Percentiles rank a stretch among this genome's conserved stretches.
These are phyloP conservation scores for Porites lutea DNA, from an alignment of 64 coral and sea anemone species.

Conservation along the genomic window DNA sequence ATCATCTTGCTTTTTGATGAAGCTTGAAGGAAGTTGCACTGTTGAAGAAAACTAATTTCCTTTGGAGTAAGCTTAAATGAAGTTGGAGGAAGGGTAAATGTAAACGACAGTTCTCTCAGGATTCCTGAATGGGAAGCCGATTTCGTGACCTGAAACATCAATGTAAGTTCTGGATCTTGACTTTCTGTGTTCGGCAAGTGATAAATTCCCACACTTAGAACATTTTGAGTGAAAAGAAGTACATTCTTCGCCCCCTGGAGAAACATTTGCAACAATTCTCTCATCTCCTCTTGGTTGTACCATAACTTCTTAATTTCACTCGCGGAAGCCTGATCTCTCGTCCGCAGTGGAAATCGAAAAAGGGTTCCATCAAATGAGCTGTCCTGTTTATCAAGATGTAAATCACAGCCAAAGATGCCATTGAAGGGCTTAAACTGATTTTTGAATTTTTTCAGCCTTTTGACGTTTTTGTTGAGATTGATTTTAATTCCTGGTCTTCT, in stretches of 20 bases:
- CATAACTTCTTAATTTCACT: conserved; percentile 77
- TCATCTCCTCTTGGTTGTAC: conserved; percentile 64
- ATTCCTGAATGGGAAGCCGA: background rate
- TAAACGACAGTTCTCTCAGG: conserved; percentile 30
- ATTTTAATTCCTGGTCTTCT: conserved; percentile 83
- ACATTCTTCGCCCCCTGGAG: conserved; percentile 51
- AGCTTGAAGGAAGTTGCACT: conserved; percentile 78
- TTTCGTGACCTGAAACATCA: conserved; percentile 71
- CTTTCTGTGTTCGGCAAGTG: conserved; percentile 25
- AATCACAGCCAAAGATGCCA: conserved; percentile 81
- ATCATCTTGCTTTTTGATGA: background rate
- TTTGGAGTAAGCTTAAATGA: background rate
- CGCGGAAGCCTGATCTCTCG: conserved; percentile 61
- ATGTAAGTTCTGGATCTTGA: conserved; percentile 30
- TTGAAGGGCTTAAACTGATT: conserved; percentile 86
- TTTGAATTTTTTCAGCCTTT: conserved; percentile 23
- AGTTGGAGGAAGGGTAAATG: background rate
- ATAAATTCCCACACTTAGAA: conserved; percentile 52
- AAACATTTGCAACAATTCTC: conserved; percentile 61
- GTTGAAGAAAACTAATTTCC: conserved; percentile 40
- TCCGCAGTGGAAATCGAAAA: conserved; percentile 83
- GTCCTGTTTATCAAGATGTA: conserved; percentile 27
- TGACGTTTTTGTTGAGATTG: conserved; percentile 50
- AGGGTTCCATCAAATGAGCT: conserved; percentile 73
- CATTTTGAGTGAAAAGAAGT: conserved; percentile 86